Base-by-base conservation (phyloP, 2,113 vertebrate genomes). In the Ictidomys tridecemlineatus region DNA sequence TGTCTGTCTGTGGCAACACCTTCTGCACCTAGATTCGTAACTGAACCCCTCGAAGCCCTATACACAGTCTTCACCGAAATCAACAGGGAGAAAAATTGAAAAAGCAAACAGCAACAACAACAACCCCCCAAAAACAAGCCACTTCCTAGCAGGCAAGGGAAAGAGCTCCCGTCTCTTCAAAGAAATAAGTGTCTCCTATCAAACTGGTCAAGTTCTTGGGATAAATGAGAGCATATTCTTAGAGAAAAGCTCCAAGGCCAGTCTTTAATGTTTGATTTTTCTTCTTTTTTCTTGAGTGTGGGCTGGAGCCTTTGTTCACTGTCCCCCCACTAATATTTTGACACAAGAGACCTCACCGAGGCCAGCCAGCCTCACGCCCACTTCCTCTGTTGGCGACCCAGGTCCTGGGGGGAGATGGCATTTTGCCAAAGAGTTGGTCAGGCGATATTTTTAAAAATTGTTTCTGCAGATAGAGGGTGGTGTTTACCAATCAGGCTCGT, bases 361-460 rank as follows among this genome's bases (percentile, higher is more conserved):
- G 48, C 3, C 16, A 20, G 20, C 73, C 72, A 28, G 16, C 18
- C 11, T 48, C 77, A 32, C 26, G 0, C 4, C 14, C 12, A 58
- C 5, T 2, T 16, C 9, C 42, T 4, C 9, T 34, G 63, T 63
- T 67, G 90, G 67, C n/a, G 76, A 89, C 22, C 51, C 51, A 8
- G 18, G 22, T 61, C 24, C 42, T 39, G 72, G 34, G 45, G 76
- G 73, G 42, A 61, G 39, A 70, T 61, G 45, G 61, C 56, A 14
- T 61, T 96, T 96, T 63, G 85, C 88, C 24, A 85, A 84, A 83
- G 77, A 63, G 37, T 56, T 77, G 51, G 63, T 69, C 17, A 88
- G 6, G 28, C 24, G 45, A 37, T 67, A 42, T 51, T 42, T 42
- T 11, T 10, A 69, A 69, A 24, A 63, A 61, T n/a, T 85, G 70